These are phyloP conservation scores for Phodopus roborovskii DNA, from an alignment of 2,113 vertebrate species.

Conservation along the genomic window DNA sequence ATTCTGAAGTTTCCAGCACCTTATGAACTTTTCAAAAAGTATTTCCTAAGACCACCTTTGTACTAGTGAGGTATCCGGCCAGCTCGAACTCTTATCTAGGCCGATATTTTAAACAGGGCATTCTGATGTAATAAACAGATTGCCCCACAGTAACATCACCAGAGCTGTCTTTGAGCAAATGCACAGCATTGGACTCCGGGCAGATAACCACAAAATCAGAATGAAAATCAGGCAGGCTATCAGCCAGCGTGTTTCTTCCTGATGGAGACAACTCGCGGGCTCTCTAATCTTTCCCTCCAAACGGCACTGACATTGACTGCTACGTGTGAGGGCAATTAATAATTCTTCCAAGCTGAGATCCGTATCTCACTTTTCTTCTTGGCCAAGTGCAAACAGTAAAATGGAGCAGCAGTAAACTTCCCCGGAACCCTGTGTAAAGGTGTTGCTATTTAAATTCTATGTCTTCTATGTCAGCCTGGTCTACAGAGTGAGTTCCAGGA, in stretches of 20 bases:
- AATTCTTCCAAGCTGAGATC: constrained; percentile 60
- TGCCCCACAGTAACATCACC: neutral
- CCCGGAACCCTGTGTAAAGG: neutral
- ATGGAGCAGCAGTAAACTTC: neutral
- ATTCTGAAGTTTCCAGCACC: neutral
- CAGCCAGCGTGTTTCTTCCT: constrained; percentile 11
- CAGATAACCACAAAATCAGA: constrained; percentile 71
- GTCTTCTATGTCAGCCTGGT: neutral
- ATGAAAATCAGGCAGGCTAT: constrained; percentile 67
- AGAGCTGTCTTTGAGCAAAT: neutral
- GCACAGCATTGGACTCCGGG: constrained; percentile 42
- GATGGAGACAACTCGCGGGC: constrained; percentile 60
- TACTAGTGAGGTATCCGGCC: neutral
- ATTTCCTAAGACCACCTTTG: neutral
- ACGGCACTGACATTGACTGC: constrained; percentile 68
- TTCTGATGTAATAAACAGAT: constrained; percentile 47
- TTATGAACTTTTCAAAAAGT: neutral
- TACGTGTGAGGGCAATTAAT: constrained; percentile 71
- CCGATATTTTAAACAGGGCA: constrained; percentile 7
- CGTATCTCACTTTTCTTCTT: constrained; percentile 46
- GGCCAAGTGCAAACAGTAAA: constrained; percentile 39
- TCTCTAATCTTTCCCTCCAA: constrained; percentile 70
- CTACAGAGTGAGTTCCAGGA: neutral
- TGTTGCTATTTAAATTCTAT: neutral
- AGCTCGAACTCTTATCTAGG: neutral